Base-by-base conservation (phyloP, 2,113 vertebrate genomes). In the Anoplopoma fimbria region DNA sequence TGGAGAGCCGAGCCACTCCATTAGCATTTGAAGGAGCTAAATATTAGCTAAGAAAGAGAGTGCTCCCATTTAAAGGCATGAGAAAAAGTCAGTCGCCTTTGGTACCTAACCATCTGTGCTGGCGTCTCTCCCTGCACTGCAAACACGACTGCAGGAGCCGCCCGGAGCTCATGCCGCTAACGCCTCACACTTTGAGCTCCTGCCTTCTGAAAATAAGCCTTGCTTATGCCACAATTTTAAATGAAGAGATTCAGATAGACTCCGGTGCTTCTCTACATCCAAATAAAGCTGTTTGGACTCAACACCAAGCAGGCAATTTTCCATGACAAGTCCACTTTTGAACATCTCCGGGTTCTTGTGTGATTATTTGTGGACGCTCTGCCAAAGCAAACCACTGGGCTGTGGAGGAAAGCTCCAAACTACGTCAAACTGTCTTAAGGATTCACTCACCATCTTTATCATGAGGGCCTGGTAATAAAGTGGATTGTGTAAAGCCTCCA, bases 11-110 rank as follows among this genome's bases (percentile, higher is more conserved):
- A 97, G 96, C 96, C 96, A 96, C 96, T 93, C 95, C 95, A 98
- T 99, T 99, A 98, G 97, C 97, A 99, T 99, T 98, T 99, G 97
- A 99, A 98, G 98, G 97, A 98, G 96, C 97, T 97, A 98, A 97
- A 98, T 98, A 98, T 99, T 97, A 97, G 97, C 96, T 96, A 96
- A 97, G 96, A 97, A 98, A 97, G 96, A 97, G 96, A 97, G 97
- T 94, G 93, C 94, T 96, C 87, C 89, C 96, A 97, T 98, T 96
- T 96, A 96, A 98, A 97, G 95, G 96, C 97, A 97, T 98, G 97
- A 98, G 97, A 98, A 98, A 97, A 96, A 97, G 95, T 95, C 95
- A 92, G 94, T 90, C 95, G 95, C 95, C 95, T 94, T 96, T 95
- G 95, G 96, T 95, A 94, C 95, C 94, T 84, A 91, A 96, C 97